These are phyloP conservation scores for Asobara japonica DNA, from an alignment of 1,140 invertebrate species.

Conservation along the genomic window DNA sequence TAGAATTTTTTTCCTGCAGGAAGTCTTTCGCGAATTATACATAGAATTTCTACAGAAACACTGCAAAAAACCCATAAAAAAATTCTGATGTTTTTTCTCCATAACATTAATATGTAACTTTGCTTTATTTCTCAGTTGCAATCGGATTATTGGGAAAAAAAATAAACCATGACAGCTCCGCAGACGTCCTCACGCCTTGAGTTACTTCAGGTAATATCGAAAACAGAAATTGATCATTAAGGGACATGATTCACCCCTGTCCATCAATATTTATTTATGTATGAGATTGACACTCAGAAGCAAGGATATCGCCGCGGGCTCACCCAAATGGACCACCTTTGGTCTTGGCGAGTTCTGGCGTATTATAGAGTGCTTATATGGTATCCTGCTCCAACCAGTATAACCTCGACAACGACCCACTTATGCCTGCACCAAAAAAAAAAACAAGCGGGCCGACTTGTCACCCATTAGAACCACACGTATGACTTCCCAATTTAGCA, in stretches of 20 bases:
- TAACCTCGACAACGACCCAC: constrained; percentile 44
- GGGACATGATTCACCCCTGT: neutral
- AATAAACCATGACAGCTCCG: constrained; percentile 53
- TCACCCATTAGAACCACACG: too few species aligned
- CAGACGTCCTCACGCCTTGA: constrained; percentile 60
- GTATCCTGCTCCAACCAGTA: constrained; percentile 45
- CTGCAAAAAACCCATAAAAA: too few species aligned
- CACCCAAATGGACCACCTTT: neutral
- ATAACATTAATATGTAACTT: too few species aligned
- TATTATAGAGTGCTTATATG: constrained; percentile 43
- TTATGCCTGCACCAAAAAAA: constrained; percentile 45
- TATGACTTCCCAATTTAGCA: too few species aligned
- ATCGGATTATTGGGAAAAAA: neutral
- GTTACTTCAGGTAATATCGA: constrained; percentile 57
- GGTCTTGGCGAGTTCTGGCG: neutral
- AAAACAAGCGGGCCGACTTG: too few species aligned
- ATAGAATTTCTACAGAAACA: too few species aligned
- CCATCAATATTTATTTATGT: neutral
- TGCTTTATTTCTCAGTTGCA: neutral
- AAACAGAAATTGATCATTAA: neutral
- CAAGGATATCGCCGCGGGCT: neutral
- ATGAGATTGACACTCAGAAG: neutral
- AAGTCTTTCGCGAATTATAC: too few species aligned
- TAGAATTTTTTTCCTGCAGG: too few species aligned
- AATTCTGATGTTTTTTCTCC: too few species aligned